Conservation (phyloP, 1,140 invertebrate genomes). For the Mylabris phalerata region DNA sequence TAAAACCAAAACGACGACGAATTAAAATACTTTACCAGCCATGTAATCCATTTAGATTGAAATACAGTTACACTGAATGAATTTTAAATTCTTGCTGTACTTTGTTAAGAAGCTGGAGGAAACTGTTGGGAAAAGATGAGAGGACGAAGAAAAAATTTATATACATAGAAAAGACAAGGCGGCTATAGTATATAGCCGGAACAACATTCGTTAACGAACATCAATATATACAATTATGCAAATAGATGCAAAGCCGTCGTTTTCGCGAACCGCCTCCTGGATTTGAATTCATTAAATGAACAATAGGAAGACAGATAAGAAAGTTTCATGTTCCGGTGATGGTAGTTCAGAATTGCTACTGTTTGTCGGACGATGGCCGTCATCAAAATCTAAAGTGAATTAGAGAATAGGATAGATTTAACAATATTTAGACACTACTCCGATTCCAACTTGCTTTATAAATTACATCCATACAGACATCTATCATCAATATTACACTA, state of each 20-base stretch:
- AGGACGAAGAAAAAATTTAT: too few relatives aligned
- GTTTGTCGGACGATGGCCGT: slow-evolving; percentile 1
- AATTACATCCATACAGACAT: too few relatives aligned
- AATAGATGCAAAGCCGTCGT: slow-evolving; percentile 40
- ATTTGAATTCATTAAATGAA: slow-evolving; percentile 43
- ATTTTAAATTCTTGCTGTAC: slow-evolving; percentile 19
- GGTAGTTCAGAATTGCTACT: background rate
- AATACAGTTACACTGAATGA: slow-evolving; percentile 21
- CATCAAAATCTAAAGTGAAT: too few relatives aligned
- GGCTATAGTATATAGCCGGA: slow-evolving; percentile 15
- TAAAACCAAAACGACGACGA: slow-evolving; percentile 18
- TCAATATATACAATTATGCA: slow-evolving; percentile 44
- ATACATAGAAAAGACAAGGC: background rate
- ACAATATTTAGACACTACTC: too few relatives aligned
- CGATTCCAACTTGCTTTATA: too few relatives aligned
- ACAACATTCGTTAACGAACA: slow-evolving; percentile 42
- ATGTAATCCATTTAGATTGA: slow-evolving; percentile 22
- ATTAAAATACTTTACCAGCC: slow-evolving; percentile 21
- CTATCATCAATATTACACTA: too few relatives aligned
- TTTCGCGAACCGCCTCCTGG: slow-evolving; percentile 37
- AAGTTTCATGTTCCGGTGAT: slow-evolving; percentile 29
- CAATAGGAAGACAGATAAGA: slow-evolving; percentile 40
- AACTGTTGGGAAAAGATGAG: too few relatives aligned
- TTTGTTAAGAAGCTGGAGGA: background rate
- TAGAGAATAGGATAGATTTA: too few relatives aligned